A percentile compares a stretch with the other conserved stretches of the same genome.
Evolutionary conservation across 2,113 vertebrate species (phyloP).

Genomic region (Malurus alboscapulatus): DNA sequence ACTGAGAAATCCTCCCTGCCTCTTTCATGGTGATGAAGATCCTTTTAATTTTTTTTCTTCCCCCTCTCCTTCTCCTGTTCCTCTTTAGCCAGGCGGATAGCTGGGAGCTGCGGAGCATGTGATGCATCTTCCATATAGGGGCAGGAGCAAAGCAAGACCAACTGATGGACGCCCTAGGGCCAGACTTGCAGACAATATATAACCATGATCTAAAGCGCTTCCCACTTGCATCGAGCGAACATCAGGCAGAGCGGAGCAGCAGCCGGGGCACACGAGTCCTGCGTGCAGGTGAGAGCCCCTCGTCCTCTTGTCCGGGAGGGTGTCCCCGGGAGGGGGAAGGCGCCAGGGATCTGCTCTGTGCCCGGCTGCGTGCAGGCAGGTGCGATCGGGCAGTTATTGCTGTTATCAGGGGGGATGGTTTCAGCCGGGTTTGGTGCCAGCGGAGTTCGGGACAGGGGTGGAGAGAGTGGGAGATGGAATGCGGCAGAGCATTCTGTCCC

Average conservation of each 20-base stretch:
- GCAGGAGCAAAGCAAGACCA: conserved; percentile 71
- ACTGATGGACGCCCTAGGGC: conserved; percentile 72
- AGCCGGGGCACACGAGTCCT: background rate
- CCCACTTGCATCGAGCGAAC: conserved; percentile 59
- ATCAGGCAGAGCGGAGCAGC: conserved; percentile 33
- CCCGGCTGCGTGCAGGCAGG: background rate
- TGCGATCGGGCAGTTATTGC: background rate
- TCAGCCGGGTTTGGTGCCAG: background rate
- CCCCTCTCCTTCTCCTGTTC: conserved; percentile 14
- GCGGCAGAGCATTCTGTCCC: background rate
- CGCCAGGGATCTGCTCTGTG: background rate
- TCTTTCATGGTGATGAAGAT: conserved; percentile 59
- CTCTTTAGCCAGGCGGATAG: conserved; percentile 56
- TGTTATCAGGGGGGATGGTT: background rate
- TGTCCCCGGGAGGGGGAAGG: background rate
- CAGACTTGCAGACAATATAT: conserved; percentile 75
- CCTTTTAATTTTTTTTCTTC: background rate
- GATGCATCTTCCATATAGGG: conserved; percentile 71
- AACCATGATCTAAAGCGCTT: conserved; percentile 66
- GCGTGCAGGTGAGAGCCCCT: conserved; percentile 33
- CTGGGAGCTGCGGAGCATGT: conserved; percentile 68
- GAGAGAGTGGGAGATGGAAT: background rate
- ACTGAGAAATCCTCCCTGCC: conserved; percentile 50
- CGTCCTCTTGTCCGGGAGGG: background rate
- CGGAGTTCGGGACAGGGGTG: fast-evolving